These are phyloP conservation scores for Murina feae DNA, from an alignment of 2,113 vertebrate genomes.

Conservation along the genomic window DNA sequence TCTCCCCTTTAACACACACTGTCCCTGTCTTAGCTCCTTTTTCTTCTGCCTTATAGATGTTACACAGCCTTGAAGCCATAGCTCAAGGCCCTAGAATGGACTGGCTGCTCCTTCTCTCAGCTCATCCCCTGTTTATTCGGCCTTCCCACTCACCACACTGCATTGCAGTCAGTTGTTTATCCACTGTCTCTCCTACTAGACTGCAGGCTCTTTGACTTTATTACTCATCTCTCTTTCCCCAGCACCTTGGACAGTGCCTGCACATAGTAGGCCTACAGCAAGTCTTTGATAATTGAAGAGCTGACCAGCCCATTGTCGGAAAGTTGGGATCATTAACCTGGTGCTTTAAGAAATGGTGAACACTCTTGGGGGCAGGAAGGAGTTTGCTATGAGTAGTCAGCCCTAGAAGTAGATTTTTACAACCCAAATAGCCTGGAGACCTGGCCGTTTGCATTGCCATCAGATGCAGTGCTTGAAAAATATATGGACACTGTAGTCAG, in stretches of 20 bases:
- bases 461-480: not conserved
- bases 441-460: not conserved
- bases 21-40: not conserved
- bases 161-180: not conserved
- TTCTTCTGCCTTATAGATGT: not conserved
- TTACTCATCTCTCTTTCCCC: not conserved
- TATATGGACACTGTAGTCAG: not conserved
- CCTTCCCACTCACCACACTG: not conserved
- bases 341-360: not conserved
- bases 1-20: not conserved
- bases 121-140: not conserved
- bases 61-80: not conserved
- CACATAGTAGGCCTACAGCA: not conserved
- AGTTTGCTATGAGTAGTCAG: not conserved
- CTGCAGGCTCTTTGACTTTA: not conserved
- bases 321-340: not conserved
- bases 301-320: not conserved
- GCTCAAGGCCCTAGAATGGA: not conserved
- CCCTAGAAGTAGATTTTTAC: not conserved
- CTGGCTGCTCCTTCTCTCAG: not conserved
- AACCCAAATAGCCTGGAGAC: not conserved
- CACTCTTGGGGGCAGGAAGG: accelerated
- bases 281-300: not conserved
- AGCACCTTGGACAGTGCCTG: not conserved
- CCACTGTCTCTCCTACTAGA: not conserved